These are phyloP conservation scores for Cataglyphis albicans DNA, from an alignment of 2,888 invertebrate species.

Conservation along the genomic window DNA sequence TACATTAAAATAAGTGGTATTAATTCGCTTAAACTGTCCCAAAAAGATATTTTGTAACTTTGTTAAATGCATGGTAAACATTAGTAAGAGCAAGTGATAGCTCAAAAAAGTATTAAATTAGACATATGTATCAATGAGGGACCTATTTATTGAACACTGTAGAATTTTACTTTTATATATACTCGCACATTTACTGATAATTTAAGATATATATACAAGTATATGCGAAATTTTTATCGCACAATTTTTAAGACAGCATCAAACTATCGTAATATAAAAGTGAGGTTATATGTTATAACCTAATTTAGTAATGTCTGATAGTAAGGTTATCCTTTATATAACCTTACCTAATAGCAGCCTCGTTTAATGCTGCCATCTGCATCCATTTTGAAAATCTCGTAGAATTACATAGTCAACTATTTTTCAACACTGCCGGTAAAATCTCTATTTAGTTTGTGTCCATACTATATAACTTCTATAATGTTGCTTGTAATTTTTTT, in stretches of 20 bases:
- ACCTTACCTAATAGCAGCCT: neutral
- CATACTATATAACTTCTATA: neutral
- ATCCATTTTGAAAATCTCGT: neutral
- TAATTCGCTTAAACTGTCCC: neutral
- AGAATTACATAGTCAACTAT: neutral
- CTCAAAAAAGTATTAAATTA: neutral
- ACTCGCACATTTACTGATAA: conserved; percentile 1
- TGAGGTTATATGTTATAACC: neutral
- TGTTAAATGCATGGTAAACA: conserved; percentile 6
- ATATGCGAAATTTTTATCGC: too few species aligned
- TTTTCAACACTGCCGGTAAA: neutral
- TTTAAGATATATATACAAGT: neutral
- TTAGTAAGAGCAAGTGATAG: neutral
- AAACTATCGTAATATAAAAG: neutral
- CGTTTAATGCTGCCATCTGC: neutral
- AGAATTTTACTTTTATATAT: neutral
- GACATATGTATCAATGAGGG: neutral
- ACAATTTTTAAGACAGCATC: neutral
- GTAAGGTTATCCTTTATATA: too few species aligned
- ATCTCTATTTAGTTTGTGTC: neutral
- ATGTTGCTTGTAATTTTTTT: too few species aligned
- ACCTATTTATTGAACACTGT: conserved; percentile 9
- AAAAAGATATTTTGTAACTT: conserved; percentile 2
- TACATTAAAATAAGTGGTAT: neutral
- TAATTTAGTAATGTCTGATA: neutral